Conservation (phyloP, 2,888 invertebrate genomes). For the Quadriops clusia region DNA sequence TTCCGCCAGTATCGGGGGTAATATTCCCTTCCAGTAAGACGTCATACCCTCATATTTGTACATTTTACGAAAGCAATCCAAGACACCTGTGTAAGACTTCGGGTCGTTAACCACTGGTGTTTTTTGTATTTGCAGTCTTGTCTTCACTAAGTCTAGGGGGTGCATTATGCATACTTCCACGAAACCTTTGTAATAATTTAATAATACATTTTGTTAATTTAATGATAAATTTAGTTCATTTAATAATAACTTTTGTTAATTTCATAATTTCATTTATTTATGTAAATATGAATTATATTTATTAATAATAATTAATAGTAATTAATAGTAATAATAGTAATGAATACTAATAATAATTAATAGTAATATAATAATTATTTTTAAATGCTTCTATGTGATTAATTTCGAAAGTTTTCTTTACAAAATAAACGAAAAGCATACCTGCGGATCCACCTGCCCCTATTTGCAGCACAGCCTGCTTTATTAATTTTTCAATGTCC, state of each 20-base stretch:
- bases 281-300: not conserved
- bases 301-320: not conserved
- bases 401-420: no score
- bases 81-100: conserved; percentile 60
- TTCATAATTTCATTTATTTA: not conserved
- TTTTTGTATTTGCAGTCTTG: conserved; percentile 69
- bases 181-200: conserved; percentile 49
- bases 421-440: no score
- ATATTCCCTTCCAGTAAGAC: conserved; percentile 86
- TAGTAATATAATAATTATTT: no score
- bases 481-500: conserved; percentile 32
- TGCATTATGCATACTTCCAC: conserved; percentile 95
- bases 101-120: conserved; percentile 33
- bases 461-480: conserved; percentile 69
- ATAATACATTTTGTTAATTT: conserved; percentile 5
- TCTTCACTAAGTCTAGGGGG: conserved; percentile 87
- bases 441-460: conserved; percentile 85
- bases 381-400: no score
- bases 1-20: conserved; percentile 87
- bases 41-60: conserved; percentile 69
- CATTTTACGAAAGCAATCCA: conserved; percentile 84
- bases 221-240: conserved; percentile 3
- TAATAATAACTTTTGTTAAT: not conserved
- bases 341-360: not conserved
- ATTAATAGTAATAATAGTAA: not conserved